These are phyloP conservation scores for Egretta garzetta DNA, from an alignment of 2,113 vertebrate species.

Conservation along the genomic window DNA sequence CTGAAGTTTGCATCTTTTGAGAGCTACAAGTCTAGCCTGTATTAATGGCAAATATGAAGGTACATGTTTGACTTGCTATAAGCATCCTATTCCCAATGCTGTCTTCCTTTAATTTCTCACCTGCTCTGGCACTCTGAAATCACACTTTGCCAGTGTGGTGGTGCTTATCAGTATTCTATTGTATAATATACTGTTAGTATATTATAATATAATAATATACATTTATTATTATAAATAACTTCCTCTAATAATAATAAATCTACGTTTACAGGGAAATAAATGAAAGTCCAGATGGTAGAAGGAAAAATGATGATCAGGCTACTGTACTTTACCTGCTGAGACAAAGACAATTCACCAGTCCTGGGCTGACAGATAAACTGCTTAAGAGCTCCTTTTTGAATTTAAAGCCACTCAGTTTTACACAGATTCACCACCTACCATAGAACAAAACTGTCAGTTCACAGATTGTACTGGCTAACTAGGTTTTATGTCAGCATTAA, in stretches of 20 bases:
- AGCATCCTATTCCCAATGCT: neutral
- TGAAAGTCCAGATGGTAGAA: fast-evolving
- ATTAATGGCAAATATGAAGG: neutral
- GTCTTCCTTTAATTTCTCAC: neutral
- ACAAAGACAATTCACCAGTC: neutral
- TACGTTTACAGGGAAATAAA: neutral
- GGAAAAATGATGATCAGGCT: neutral
- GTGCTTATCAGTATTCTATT: neutral
- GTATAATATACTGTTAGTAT: neutral
- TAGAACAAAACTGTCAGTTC: neutral
- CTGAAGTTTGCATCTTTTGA: neutral
- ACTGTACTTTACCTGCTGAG: neutral
- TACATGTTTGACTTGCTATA: neutral
- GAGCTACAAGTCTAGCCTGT: neutral
- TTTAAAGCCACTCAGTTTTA: neutral
- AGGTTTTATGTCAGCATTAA: neutral
- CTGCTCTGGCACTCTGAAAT: neutral
- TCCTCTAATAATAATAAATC: neutral
- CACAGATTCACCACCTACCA: neutral
- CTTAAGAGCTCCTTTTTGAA: neutral
- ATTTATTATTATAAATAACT: neutral
- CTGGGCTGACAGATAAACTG: neutral
- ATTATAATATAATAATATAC: neutral
- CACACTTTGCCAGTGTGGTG: neutral
- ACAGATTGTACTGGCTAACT: neutral